These are phyloP conservation scores for Lypha dubia DNA, from an alignment of 2,888 invertebrate species.

Conservation along the genomic window DNA sequence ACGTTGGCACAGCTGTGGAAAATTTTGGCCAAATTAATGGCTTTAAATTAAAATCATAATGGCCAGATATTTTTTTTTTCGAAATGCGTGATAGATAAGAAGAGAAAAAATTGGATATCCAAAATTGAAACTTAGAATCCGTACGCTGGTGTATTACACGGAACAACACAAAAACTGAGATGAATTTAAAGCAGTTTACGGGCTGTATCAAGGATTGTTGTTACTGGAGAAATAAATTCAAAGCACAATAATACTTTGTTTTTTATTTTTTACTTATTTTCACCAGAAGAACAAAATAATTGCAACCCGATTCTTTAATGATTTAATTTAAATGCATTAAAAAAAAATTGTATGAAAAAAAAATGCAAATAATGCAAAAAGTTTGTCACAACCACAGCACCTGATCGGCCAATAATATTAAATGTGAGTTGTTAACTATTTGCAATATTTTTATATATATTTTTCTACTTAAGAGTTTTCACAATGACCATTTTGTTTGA, in stretches of 20 bases:
- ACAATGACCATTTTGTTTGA: neutral
- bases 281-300: neutral
- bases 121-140: no score
- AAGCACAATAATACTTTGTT: neutral
- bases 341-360: neutral
- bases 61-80: neutral
- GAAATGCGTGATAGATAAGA: no score
- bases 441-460: neutral
- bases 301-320: slow-evolving; percentile 14
- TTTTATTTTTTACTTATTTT: slow-evolving; percentile 1
- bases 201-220: no score
- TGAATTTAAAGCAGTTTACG: no score
- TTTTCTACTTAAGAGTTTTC: neutral
- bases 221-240: neutral
- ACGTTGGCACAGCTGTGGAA: neutral
- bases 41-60: neutral
- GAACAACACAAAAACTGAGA: no score
- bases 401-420: neutral
- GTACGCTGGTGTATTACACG: no score
- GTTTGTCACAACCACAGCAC: neutral
- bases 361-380: neutral
- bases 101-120: no score
- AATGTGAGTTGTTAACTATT: neutral
- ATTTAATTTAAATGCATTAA: slow-evolving; percentile 56
- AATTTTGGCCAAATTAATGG: slow-evolving; percentile 3